These are phyloP conservation scores for Cathartes aura DNA, from an alignment of 2,113 vertebrate species.

Conservation along the genomic window DNA sequence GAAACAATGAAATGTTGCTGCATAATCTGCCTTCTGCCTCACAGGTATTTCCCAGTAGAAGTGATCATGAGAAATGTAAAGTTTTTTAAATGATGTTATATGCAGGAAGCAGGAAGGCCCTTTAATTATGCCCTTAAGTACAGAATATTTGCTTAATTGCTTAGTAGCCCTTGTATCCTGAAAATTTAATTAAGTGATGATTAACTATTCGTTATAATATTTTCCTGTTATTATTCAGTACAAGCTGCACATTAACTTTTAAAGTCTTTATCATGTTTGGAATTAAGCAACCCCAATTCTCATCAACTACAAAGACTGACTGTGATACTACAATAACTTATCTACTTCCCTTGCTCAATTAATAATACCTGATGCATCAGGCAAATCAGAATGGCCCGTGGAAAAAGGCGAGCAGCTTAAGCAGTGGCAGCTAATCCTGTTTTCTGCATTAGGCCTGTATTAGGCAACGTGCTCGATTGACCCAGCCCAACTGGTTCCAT, in stretches of 20 bases:
- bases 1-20: slow-evolving; percentile 12
- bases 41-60: slow-evolving; percentile 26
- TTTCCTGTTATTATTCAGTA: slow-evolving; percentile 54
- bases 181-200: slow-evolving; percentile 65
- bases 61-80: slow-evolving; percentile 36
- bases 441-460: not conserved
- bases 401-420: not conserved
- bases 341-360: not conserved
- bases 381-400: not conserved
- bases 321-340: not conserved
- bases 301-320: not conserved
- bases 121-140: slow-evolving; percentile 65
- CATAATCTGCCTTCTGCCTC: slow-evolving; percentile 7
- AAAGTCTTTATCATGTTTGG: slow-evolving; percentile 26
- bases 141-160: slow-evolving; percentile 61
- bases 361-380: not conserved
- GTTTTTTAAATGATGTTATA: slow-evolving; percentile 50
- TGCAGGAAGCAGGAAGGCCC: slow-evolving; percentile 46
- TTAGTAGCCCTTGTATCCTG: slow-evolving; percentile 44
- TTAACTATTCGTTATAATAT: slow-evolving; percentile 68
- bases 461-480: rapidly evolving
- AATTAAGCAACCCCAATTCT: slow-evolving; percentile 22
- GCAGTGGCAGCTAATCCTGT: not conserved
- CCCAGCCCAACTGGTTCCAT: not conserved
- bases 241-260: slow-evolving; percentile 39